Base-by-base conservation (phyloP, 2,113 vertebrate species). In the Hoplias malabaricus region DNA sequence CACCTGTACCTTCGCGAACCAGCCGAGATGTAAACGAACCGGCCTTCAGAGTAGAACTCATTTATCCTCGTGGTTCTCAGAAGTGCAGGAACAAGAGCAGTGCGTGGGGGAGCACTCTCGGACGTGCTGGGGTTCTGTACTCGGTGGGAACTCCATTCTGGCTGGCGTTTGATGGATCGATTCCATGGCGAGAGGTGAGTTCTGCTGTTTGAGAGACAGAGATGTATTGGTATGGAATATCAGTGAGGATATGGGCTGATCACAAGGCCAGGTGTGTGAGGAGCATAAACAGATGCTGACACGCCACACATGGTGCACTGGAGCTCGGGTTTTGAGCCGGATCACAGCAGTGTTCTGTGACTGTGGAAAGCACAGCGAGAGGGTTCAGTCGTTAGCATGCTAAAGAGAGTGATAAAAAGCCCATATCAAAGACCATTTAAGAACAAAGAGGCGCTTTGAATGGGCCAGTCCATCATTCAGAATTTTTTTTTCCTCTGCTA, bases 1-100 rank as follows among this genome's bases (percentile, higher is more conserved):
- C 90, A 91, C 89, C 90, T 92, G 90, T 86, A 87, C 88, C 84
- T 83, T 72, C 36, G 80, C 86, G 88, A 86, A 90, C 89, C 86
- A 90, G 86, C 83, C 80, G 88, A 89, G 87, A 85, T 4, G 53
- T 73, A 50, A 29, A 40, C 56, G 10, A 72, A 57, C 38, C 25
- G 56, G 19, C 31, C 27, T 46, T 33, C 34, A 21, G 54, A 73
- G 43, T 50, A n/a, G 34, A 59, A 68, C 57, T 13, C 13, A 16
- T 54, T 54, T 56, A 34, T 70, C 61, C 14, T 48, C 16, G 1
- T 6, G 27, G 48, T 73, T 31, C n/a, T 69, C 21, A 19, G 38
- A 3, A 34, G 9, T 33, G 25, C 25, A 50, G 25, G n/a, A 62
- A 63, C 16, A 19, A 75, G 25, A 54, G 14, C 9, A 25, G 34